Percentiles rank a stretch among this genome's conserved stretches.
phyloP scores from a whole-genome alignment of 2,888 invertebrate genomes.

The Atethmia centrago region DNA sequence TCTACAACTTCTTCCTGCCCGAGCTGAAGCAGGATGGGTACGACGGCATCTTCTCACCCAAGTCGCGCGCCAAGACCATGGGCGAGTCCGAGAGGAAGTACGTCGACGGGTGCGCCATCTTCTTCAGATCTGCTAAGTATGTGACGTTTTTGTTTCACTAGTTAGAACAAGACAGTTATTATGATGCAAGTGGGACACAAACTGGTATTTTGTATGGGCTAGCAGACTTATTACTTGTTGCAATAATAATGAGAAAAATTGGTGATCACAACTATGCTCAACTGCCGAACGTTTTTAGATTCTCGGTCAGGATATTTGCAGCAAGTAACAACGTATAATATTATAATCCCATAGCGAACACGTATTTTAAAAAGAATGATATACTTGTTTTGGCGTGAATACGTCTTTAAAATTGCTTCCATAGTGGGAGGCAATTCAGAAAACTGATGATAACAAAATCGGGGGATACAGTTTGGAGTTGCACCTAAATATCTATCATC shows the following conservation, averaged over 20 bases:
- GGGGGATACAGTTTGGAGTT: no score
- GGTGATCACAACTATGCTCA: not conserved
- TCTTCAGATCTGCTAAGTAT: constrained; percentile 97
- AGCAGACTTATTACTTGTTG: no score
- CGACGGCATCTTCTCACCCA: constrained; percentile 99
- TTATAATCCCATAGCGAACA: not conserved
- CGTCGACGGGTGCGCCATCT: constrained; percentile 99
- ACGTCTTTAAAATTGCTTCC: no score
- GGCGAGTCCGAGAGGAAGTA: constrained; percentile 98
- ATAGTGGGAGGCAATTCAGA: no score
- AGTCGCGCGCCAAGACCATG: constrained; percentile 99
- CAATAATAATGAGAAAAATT: no score
- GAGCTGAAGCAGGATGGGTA: constrained; percentile 97
- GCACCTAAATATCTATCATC: no score
- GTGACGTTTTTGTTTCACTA: not conserved
- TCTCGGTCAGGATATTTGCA: no score
- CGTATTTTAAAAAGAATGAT: not conserved
- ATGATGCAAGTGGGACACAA: not conserved
- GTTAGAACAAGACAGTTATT: not conserved
- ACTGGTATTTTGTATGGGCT: no score
- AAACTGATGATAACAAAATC: no score
- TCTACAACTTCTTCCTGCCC: constrained; percentile 98
- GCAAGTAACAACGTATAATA: not conserved
- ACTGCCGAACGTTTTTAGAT: not conserved
- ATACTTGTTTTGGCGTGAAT: no score